Evolutionary conservation across 2,797 vertebrate species (phyloP).

Genomic region (Trachops cirrhosus): DNA sequence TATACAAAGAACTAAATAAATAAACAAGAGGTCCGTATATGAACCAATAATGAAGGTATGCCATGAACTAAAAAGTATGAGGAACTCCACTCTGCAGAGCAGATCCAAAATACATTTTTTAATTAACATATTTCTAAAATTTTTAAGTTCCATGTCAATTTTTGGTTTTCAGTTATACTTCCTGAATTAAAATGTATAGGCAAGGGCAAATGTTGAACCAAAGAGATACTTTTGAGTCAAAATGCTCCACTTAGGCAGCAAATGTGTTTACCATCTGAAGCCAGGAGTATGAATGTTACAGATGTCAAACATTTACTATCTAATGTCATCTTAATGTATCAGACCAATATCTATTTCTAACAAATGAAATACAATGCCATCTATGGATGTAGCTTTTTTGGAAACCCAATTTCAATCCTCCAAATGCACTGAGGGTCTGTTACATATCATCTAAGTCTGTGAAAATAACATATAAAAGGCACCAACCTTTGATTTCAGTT

Average conservation of each 20-base stretch:
- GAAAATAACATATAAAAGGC: neutral
- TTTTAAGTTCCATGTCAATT: slow-evolving; percentile 19
- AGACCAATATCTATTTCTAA: neutral
- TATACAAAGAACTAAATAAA: neutral
- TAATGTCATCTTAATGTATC: neutral
- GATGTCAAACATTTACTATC: neutral
- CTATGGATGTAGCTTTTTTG: neutral
- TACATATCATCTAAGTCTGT: neutral
- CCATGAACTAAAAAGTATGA: neutral
- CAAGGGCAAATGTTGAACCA: neutral
- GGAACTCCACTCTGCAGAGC: neutral
- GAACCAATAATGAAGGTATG: neutral
- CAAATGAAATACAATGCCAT: neutral
- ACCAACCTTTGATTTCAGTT: neutral
- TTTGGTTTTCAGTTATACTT: neutral
- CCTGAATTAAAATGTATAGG: slow-evolving; percentile 9
- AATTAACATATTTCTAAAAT: neutral
- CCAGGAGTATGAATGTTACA: neutral
- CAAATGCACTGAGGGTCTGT: neutral
- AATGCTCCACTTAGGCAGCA: neutral
- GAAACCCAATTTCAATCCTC: neutral
- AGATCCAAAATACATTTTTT: neutral
- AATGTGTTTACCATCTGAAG: neutral
- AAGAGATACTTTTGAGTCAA: neutral
- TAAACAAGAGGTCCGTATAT: neutral